Base-by-base conservation (phyloP, 1,140 invertebrate species). In the Nasonia giraulti region DNA sequence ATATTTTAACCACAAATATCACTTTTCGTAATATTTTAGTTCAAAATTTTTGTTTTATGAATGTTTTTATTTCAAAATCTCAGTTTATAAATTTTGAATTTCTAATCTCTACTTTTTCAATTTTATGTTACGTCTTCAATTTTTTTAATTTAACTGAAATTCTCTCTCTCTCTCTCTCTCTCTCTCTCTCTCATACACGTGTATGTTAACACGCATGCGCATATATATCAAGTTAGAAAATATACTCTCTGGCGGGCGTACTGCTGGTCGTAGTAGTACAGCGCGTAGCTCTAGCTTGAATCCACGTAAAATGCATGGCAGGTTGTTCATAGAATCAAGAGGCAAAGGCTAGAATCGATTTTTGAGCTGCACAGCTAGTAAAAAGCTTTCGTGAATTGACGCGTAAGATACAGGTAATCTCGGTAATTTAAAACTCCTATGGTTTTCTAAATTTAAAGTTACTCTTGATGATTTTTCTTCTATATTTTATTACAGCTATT, bases 241-340 rank as follows among this genome's bases (percentile, higher is more conserved):
- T 62, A 62, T 8, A 62, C 20, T n/a, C n/a, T 62, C 55, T n/a
- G 55, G 20, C 55, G 17, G 20, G 17, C 55, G 20, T 62, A 20
- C 55, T 62, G 55, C 55, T 62, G 68, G 68, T 71, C 27, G 27
- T 31, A 71, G 31, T 71, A 71, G 68, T 71, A 71, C 20, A 71
- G 68, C 31, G 68, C 68, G 68, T 11, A 71, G 27, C 27, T 71
- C 14, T n/a, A 12, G 2, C 68, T 71, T 71, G 68, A 71, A 71
- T 71, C 3, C 68, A 5, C 31, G 31, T 71, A 62, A 17, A 62
- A 62, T 62, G 55, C n/a, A 7, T 62, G 20, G 55, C 7, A 14
- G 55, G 55, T n/a, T 62, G 68, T 23, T 71, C 23, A 27, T 17
- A 71, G 68, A 27, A 33, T 31, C 55, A 71, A 31, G 27, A 71